These are phyloP conservation scores for Proteles cristata DNA, from an alignment of 2,113 vertebrate genomes.

Conservation along the genomic window DNA sequence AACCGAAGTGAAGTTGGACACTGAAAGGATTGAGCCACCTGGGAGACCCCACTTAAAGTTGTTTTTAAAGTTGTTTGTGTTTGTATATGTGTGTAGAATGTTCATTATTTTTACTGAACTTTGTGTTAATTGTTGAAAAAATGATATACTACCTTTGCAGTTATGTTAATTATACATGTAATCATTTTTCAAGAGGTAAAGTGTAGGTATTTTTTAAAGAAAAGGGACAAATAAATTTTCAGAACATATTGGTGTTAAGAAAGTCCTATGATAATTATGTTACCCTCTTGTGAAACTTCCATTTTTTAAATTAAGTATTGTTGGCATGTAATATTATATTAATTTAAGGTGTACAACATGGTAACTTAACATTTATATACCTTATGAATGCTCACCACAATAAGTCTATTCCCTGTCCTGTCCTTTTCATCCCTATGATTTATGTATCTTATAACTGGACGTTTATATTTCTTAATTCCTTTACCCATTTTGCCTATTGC, in stretches of 20 bases:
- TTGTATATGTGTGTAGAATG: neutral
- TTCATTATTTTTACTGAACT: neutral
- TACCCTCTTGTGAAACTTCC: neutral
- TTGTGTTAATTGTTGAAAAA: neutral
- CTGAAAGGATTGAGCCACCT: too few relatives aligned
- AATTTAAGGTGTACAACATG: neutral
- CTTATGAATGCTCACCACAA: neutral
- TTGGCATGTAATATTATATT: neutral
- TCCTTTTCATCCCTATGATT: neutral
- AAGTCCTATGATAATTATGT: neutral
- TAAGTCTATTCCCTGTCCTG: neutral
- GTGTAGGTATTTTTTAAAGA: neutral
- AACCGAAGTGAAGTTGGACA: too few relatives aligned
- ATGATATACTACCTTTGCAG: neutral
- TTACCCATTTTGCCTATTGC: neutral
- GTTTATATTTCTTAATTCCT: neutral
- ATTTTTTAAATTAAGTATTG: neutral
- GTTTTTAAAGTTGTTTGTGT: neutral
- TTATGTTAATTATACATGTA: conserved; percentile 1
- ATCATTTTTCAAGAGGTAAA: neutral
- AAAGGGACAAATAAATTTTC: neutral
- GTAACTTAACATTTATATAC: neutral
- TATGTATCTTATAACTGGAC: neutral
- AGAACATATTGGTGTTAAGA: neutral
- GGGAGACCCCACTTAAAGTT: too few relatives aligned